A percentile compares a stretch with the other conserved stretches of the same genome.
Conservation (phyloP, 2,888 invertebrate genomes). For the Pseudococcus longispinus region DNA sequence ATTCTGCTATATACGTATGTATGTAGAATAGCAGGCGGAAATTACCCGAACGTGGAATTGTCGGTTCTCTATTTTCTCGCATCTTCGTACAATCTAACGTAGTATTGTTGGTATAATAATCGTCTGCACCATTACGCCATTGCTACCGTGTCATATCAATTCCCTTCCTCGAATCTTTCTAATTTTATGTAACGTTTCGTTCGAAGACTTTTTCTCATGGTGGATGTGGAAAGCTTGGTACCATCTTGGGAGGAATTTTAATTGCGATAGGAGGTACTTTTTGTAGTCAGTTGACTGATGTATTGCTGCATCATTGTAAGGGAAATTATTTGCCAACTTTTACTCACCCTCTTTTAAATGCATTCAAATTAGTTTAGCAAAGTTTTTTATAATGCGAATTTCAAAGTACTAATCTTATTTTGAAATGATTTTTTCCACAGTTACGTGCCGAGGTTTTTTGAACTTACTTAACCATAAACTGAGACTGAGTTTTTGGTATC, state of each 20-base stretch:
- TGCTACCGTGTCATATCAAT: neutral
- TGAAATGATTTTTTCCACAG: neutral
- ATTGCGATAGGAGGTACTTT: neutral
- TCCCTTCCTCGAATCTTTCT: neutral
- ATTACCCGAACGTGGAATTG: constrained; percentile 37
- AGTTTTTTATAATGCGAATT: neutral
- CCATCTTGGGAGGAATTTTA: neutral
- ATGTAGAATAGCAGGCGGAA: neutral
- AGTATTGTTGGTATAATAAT: neutral
- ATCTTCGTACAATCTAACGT: neutral
- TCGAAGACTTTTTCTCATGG: neutral
- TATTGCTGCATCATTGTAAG: neutral
- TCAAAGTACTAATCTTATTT: neutral
- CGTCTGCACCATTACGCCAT: neutral
- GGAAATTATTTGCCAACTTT: neutral
- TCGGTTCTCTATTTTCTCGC: neutral
- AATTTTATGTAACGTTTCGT: neutral
- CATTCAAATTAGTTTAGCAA: neutral
- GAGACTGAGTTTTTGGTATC: too few relatives aligned
- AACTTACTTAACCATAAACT: neutral
- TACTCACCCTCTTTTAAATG: neutral
- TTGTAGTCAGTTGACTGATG: neutral
- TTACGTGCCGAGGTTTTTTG: neutral
- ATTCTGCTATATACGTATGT: neutral
- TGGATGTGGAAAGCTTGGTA: neutral